phyloP scores from a whole-genome alignment of 2,797 vertebrate genomes.

The Crypturellus tataupa region DNA sequence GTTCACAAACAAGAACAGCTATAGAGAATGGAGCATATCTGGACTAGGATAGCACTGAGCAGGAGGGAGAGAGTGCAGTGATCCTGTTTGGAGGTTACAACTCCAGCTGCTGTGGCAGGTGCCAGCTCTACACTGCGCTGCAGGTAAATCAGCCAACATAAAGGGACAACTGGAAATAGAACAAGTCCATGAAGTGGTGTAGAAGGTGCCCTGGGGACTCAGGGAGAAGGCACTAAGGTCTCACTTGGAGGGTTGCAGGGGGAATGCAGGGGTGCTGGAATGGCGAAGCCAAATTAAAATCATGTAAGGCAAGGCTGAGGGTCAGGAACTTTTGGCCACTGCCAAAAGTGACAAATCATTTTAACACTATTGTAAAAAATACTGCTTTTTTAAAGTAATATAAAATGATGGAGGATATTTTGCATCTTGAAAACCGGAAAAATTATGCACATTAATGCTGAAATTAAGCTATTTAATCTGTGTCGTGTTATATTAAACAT shows the following conservation, averaged over 20 bases:
- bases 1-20: not conserved
- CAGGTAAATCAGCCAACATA: not conserved
- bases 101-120: not conserved
- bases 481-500: not conserved
- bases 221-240: not conserved
- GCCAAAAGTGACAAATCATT: not conserved
- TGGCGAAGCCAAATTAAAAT: not conserved
- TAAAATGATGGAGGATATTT: not conserved
- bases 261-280: not conserved
- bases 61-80: not conserved
- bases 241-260: not conserved
- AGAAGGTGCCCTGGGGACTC: rapidly evolving
- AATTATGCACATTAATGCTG: not conserved
- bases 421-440: not conserved
- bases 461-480: constrained; percentile 32
- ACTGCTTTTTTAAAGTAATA: not conserved
- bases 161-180: not conserved
- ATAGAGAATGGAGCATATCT: not conserved
- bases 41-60: not conserved
- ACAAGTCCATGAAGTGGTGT: not conserved
- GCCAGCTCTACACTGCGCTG: not conserved
- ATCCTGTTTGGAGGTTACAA: not conserved
- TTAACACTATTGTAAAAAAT: not conserved
- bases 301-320: not conserved
- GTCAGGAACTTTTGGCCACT: not conserved